Evolutionary conservation across 2,888 invertebrate genomes (phyloP).

Genomic region (Allophyes oxyacanthae): DNA sequence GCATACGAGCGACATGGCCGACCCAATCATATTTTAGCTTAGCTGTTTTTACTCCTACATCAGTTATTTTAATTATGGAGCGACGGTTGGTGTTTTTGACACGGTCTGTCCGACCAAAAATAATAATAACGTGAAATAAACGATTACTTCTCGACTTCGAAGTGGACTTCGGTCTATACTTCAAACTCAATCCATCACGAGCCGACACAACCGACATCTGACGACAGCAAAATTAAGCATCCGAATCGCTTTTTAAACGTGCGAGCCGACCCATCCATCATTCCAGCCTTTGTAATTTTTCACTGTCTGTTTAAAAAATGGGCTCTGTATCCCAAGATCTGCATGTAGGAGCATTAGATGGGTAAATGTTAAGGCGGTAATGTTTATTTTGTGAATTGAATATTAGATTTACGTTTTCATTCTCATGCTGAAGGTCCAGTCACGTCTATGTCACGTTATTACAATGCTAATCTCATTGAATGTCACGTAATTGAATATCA

Average conservation of each 20-base stretch:
- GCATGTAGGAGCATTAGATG: slow-evolving; percentile 29
- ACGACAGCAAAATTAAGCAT: slow-evolving; percentile 84
- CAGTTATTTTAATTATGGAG: no score
- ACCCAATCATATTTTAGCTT: no score
- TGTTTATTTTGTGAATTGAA: slow-evolving; percentile 5
- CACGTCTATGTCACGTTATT: no score
- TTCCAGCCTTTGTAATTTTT: slow-evolving; percentile 78
- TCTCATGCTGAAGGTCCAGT: no score
- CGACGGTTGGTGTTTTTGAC: no score
- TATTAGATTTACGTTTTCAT: no score
- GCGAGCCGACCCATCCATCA: slow-evolving; percentile 78
- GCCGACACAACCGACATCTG: slow-evolving; percentile 70
- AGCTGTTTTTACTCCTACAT: no score
- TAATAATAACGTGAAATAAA: slow-evolving; percentile 13
- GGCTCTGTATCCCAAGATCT: slow-evolving; percentile 50
- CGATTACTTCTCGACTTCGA: slow-evolving; percentile 19
- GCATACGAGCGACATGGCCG: no score
- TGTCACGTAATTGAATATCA: no score
- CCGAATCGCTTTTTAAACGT: slow-evolving; percentile 83
- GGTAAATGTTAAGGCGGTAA: slow-evolving; percentile 10
- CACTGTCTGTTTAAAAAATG: slow-evolving; percentile 74
- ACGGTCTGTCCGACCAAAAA: no score
- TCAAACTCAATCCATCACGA: slow-evolving; percentile 75
- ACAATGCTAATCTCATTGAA: no score
- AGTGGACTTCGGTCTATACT: slow-evolving; percentile 42